Evolutionary conservation across 37 sponge, comb jelly and placozoan genomes (phyloP), one percentile per base, ranked within the genome.

Genomic region (Hormiphora californensis): DNA sequence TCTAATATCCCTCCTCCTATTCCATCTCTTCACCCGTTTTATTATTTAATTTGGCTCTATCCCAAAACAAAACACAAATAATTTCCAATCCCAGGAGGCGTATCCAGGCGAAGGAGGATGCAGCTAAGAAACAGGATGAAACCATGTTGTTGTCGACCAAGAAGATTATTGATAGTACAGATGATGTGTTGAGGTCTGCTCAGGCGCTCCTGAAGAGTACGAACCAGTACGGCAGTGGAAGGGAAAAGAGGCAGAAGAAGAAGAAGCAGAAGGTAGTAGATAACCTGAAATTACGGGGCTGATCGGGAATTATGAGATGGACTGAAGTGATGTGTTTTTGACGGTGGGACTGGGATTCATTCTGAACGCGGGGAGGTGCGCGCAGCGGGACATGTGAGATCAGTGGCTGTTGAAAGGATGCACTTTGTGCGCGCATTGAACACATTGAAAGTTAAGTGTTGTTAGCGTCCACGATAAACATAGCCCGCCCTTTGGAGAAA

Each of bases 251-350:
- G 9, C 68, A 67, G 19, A 67, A 67, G 68, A 67, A 67, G 19
- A 67, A 67, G 68, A 67, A 67, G 19, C 19, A 35, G 32, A 67
- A 67, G 68, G 68, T n/a, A n/a, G n/a, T n/a, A n/a, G n/a, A n/a
- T n/a, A n/a, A n/a, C n/a, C n/a, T n/a, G n/a, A n/a, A n/a, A n/a
- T n/a, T n/a, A n/a, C n/a, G n/a, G n/a, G n/a, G n/a, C n/a, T n/a
- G n/a, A n/a, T n/a, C n/a, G n/a, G n/a, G n/a, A n/a, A n/a, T n/a
- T n/a, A n/a, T n/a, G n/a, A n/a, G n/a, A n/a, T n/a, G n/a, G n/a
- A n/a, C n/a, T n/a, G n/a, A n/a, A n/a, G n/a, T n/a, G n/a, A n/a
- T 67, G 36, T 57, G 61, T 28, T 57, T 57, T 57, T 12, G n/a
- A 57, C 61, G 27, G 5, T 15, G 61, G 30, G 61, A 25, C 30